phyloP scores from a whole-genome alignment of 2,113 vertebrate genomes.

The Catharus fuscescens region DNA sequence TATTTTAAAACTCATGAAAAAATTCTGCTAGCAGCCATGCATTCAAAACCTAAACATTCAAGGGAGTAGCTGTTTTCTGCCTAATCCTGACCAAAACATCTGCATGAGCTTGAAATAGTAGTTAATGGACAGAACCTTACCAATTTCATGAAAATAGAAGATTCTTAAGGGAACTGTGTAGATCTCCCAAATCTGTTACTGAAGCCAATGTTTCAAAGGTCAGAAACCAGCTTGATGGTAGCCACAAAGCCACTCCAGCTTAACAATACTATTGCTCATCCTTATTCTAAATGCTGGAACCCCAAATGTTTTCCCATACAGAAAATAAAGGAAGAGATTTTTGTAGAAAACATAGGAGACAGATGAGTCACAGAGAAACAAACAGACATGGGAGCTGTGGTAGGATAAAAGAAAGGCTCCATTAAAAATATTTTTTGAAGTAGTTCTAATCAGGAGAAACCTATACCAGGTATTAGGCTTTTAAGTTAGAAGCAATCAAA shows the following conservation, averaged over 20 bases:
- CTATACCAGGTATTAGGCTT: not conserved
- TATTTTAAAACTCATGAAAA: not conserved
- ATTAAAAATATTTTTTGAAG: not conserved
- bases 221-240: not conserved
- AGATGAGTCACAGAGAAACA: not conserved
- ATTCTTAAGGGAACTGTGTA: not conserved
- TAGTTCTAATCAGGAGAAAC: not conserved
- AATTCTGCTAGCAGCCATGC: not conserved
- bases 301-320: not conserved
- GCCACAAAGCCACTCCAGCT: not conserved
- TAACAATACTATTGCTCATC: not conserved
- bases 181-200: not conserved
- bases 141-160: not conserved
- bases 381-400: not conserved
- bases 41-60: not conserved
- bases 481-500: not conserved
- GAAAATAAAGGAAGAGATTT: not conserved
- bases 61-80: not conserved
- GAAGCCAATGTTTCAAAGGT: not conserved
- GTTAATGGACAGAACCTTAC: not conserved
- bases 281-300: not conserved
- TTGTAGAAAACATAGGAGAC: not conserved
- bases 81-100: not conserved
- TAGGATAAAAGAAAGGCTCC: not conserved
- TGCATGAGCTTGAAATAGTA: not conserved